Evolutionary conservation across 2,888 invertebrate genomes (phyloP), one percentile per base, ranked within the genome.

Genomic region (Cantharis lateralis): DNA sequence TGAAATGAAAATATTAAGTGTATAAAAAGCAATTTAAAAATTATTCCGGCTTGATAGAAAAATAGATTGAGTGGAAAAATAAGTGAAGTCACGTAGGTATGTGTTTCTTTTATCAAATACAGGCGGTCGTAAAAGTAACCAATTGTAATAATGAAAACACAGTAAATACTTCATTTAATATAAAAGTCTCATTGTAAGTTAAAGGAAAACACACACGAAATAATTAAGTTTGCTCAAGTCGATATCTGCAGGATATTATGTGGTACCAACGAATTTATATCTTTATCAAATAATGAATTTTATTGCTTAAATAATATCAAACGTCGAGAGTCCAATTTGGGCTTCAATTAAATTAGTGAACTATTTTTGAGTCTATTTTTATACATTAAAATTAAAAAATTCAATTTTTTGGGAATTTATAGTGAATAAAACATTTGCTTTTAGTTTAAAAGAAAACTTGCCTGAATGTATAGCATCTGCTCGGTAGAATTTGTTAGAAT

Each of bases 91-190:
- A 18, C 18, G 24, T 24, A 66, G 20, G 64, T 66, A 66, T 18
- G 64, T 66, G 64, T 66, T 66, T 66, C 64, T 66, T 66, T 66
- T 66, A 66, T 66, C 64, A 66, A 66, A 20, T 20, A 24, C 64
- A 66, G 64, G 24, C 64, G 13, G 13, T 66, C 24, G 64, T 66
- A 24, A 18, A 66, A 66, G 64, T 66, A 24, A 66, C 64, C 64
- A 66, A 15, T 66, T 66, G 15, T 20, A 48, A n/a, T 48, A 48
- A 48, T 48, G 48, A 48, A 48, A 48, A 48, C 48, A 48, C 48
- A 48, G 48, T 48, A 48, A 48, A 48, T 48, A 48, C 48, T 48
- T 48, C 48, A 48, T 48, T 48, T 48, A 48, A 48, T 48, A 48
- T n/a, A n/a, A 48, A 48, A 48, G 48, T 48, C 48, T 48, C n/a